Conservation (phyloP, 2,888 invertebrate species). For the Harmothoe impar region DNA sequence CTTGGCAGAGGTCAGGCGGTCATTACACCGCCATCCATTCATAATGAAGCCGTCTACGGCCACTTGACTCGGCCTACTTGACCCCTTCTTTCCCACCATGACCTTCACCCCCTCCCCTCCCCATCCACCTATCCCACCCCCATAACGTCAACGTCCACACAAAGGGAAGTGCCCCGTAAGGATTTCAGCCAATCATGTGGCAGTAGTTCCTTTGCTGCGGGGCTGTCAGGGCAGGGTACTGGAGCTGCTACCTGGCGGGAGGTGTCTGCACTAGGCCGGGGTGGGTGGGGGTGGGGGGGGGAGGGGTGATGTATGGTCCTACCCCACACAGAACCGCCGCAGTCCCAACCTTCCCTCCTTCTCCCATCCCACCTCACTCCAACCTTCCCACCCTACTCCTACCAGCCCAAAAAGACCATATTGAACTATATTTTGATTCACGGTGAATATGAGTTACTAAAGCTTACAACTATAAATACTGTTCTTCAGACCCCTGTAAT, state of each 20-base stretch:
- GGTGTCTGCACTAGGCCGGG: neutral
- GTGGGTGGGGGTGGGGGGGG: neutral
- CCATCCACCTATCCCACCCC: neutral
- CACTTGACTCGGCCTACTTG: neutral
- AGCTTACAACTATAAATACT: too few species aligned
- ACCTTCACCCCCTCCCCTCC: neutral
- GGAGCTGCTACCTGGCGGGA: neutral
- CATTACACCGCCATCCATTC: neutral
- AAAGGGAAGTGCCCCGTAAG: constrained; percentile 12
- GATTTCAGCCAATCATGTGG: constrained; percentile 51
- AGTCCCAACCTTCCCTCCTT: too few species aligned
- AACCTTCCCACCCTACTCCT: too few species aligned
- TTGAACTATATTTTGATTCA: too few species aligned
- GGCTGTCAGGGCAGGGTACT: neutral
- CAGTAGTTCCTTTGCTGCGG: neutral
- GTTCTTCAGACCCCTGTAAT: too few species aligned
- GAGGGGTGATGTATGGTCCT: too few species aligned
- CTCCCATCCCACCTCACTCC: too few species aligned
- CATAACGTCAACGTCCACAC: neutral
- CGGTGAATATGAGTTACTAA: too few species aligned
- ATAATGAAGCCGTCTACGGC: neutral
- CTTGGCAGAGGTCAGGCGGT: neutral
- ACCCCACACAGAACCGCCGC: too few species aligned
- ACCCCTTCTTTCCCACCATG: neutral
- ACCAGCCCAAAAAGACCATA: too few species aligned